Evolutionary conservation across 2,113 vertebrate species (phyloP).

Genomic region (Amphiprion ocellaris): DNA sequence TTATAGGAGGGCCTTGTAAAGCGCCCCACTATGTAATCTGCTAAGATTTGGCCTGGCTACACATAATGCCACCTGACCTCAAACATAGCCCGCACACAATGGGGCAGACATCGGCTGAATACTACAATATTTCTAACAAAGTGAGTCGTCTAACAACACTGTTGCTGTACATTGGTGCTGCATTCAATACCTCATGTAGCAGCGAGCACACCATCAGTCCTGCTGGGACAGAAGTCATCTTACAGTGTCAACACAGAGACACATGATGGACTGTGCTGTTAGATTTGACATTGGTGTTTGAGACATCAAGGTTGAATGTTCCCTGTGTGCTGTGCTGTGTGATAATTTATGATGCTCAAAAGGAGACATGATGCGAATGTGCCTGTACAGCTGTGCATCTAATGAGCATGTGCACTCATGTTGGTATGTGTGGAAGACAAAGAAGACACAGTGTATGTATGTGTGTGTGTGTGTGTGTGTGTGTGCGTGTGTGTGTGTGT

Average conservation of each 20-base stretch:
- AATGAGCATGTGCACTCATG: background rate
- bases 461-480: constrained; percentile 15
- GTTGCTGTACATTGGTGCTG: background rate
- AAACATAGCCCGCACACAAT: constrained; percentile 38
- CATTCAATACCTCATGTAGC: constrained; percentile 12
- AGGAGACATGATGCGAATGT: constrained; percentile 32
- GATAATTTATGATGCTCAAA: constrained; percentile 7
- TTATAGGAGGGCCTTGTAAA: constrained; percentile 29
- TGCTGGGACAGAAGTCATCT: constrained; percentile 11
- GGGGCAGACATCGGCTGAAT: constrained; percentile 9
- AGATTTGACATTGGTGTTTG: constrained; percentile 64
- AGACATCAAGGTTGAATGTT: constrained; percentile 53
- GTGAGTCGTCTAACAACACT: constrained; percentile 10
- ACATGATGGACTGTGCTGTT: constrained; percentile 54
- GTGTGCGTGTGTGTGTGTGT: constrained; percentile 22
- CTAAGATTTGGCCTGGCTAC: constrained; percentile 20
- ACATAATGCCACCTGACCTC: constrained; percentile 30
- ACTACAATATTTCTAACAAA: background rate
- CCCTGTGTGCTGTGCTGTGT: constrained; percentile 33
- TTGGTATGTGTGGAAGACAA: background rate
- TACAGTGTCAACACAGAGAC: constrained; percentile 30
- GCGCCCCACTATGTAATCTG: constrained; percentile 16
- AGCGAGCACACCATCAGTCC: constrained; percentile 19
- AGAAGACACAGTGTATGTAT: background rate
- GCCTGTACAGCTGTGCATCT: constrained; percentile 20